These are phyloP conservation scores for Brachylomia viminalis DNA, from an alignment of 2,888 invertebrate genomes.

Conservation along the genomic window DNA sequence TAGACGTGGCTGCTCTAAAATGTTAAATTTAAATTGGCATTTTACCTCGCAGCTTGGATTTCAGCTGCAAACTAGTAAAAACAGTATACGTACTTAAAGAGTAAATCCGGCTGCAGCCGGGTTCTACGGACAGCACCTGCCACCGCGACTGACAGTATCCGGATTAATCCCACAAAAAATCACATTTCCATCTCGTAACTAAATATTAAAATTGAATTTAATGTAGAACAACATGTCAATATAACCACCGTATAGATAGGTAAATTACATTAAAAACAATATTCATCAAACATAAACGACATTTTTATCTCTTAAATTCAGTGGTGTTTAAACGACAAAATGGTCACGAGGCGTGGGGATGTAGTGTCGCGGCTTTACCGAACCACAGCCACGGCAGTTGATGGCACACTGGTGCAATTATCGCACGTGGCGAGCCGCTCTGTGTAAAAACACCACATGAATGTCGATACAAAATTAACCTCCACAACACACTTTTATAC, in stretches of 20 bases:
- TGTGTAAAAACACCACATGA: not conserved
- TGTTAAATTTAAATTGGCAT: not conserved
- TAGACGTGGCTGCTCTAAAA: not conserved
- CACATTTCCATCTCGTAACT: not conserved
- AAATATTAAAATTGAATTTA: slow-evolving; percentile 3
- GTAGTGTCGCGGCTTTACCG: slow-evolving; percentile 22
- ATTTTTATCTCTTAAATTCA: slow-evolving; percentile 1
- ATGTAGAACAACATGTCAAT: not conserved
- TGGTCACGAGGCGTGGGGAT: slow-evolving; percentile 24
- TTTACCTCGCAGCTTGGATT: slow-evolving; percentile 6
- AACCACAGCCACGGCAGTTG: slow-evolving; percentile 1
- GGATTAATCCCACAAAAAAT: slow-evolving; percentile 16
- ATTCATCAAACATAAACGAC: not conserved
- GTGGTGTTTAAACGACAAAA: slow-evolving; percentile 16
- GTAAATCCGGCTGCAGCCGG: not conserved
- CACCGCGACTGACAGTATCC: not conserved
- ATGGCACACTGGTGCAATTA: slow-evolving; percentile 28
- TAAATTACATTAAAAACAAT: not conserved
- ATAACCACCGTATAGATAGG: not conserved
- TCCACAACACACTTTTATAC: not conserved
- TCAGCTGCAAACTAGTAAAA: slow-evolving; percentile 14
- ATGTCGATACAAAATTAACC: not conserved
- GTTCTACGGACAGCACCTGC: not conserved
- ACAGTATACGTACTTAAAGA: not conserved
- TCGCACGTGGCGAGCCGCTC: not conserved